Evolutionary conservation across 2,797 vertebrate species (phyloP).

Genomic region (Rhinophrynus dorsalis): DNA sequence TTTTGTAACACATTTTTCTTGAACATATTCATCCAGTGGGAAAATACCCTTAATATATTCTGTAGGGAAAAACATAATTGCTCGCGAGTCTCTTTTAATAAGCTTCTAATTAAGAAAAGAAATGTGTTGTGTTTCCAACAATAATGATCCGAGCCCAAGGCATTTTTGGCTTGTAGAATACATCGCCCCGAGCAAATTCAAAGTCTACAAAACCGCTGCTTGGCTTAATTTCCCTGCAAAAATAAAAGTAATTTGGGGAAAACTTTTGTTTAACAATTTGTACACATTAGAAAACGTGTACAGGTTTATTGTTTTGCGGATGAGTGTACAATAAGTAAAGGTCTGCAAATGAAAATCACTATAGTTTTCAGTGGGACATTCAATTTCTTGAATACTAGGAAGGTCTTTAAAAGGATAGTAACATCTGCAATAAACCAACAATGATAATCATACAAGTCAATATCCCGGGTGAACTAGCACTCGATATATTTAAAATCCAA

Average conservation of each 20-base stretch:
- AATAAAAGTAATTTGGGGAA: not conserved
- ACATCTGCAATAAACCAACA: no score
- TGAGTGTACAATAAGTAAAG: no score
- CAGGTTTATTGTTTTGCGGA: no score
- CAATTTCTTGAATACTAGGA: no score
- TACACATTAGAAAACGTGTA: no score
- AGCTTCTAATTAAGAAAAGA: slow-evolving; percentile 20
- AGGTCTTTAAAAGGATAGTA: no score
- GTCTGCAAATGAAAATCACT: no score
- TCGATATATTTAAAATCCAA: no score
- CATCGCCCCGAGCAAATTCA: not conserved
- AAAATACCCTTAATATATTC: slow-evolving; percentile 24
- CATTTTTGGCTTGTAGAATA: slow-evolving; percentile 1
- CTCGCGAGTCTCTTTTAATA: slow-evolving; percentile 11
- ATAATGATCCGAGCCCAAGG: slow-evolving; percentile 17
- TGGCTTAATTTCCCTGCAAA: not conserved
- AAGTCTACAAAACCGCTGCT: not conserved
- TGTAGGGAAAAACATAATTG: slow-evolving; percentile 16
- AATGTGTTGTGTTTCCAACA: slow-evolving; percentile 9
- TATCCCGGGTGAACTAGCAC: no score
- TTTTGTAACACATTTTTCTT: not conserved
- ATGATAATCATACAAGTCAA: no score
- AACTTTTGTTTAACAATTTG: not conserved
- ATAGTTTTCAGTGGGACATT: no score
- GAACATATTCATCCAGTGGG: not conserved